A percentile compares a stretch with the other conserved stretches of the same genome.
Conservation (phyloP, 1,140 invertebrate genomes). For the Luehdorfia chinensis region DNA sequence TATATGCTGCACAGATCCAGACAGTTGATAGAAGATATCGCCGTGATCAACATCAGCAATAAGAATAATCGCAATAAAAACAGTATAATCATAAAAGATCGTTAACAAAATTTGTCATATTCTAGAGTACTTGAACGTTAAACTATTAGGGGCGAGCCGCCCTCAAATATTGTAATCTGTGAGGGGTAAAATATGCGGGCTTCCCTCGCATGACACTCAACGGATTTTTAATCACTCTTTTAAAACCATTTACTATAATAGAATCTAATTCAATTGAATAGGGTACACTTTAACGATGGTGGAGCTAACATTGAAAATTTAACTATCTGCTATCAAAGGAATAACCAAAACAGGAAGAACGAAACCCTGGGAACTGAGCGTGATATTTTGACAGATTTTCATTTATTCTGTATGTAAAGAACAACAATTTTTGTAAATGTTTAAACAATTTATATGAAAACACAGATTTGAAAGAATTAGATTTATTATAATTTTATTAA, state of each 20-base stretch:
- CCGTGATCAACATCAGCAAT: no score
- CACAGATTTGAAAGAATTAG: no score
- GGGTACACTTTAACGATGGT: conserved; percentile 9
- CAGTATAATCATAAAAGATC: conserved; percentile 23
- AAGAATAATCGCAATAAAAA: no score
- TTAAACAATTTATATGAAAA: no score
- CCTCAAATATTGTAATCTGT: conserved; percentile 41
- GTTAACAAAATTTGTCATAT: conserved; percentile 48
- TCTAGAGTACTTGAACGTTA: conserved; percentile 31
- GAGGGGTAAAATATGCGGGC: conserved; percentile 58
- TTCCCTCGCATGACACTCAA: conserved; percentile 25
- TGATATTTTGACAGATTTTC: conserved; percentile 43
- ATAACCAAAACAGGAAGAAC: conserved; percentile 67
- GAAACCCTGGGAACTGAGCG: conserved; percentile 56
- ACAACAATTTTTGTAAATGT: no score
- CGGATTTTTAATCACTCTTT: conserved; percentile 32
- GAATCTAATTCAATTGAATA: conserved; percentile 2
- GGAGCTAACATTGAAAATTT: conserved; percentile 24
- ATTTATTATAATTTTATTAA: no score
- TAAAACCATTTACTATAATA: neutral
- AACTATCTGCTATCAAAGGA: conserved; percentile 48
- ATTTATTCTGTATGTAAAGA: no score
- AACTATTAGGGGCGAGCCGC: conserved; percentile 39
- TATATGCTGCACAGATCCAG: no score
- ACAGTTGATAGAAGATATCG: no score